Base-by-base conservation (phyloP, 2,888 invertebrate species). In the Tenthredo amoena region DNA sequence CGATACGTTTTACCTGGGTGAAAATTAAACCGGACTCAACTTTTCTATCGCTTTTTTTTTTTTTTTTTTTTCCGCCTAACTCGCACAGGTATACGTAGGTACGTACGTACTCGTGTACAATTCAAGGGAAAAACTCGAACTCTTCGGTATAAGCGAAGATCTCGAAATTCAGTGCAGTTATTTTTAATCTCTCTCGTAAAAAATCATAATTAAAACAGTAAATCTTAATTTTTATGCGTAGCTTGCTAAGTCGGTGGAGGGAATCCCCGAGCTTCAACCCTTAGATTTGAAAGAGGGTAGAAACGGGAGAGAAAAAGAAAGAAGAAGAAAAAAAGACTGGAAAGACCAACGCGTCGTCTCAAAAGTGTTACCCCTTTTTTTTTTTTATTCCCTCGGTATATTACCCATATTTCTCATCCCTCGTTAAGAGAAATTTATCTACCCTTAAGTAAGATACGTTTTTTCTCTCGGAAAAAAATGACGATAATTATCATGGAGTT, bases 201-300 rank as follows among this genome's bases (percentile, higher is more conserved):
- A 55, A 77, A 77, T 34, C 18, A 77, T 77, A 77, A 77, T 55
- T 50, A 77, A 77, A 77, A 55, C 76, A 47, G 76, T 76, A 76
- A 76, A 40, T 76, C 76, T 47, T 76, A 50, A 76, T 76, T 76
- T 26, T 76, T 47, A 76, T 76, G 47, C 47, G 31, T 76, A 50
- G 43, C 76, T 76, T 47, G 40, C 18, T 76, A 40, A n/a, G 26
- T 47, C 10, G 47, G 26, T n/a, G 10, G 76, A 76, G 47, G 26
- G 40, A 50, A 76, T 74, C 47, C 47, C 21, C 71, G 71, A n/a
- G 71, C 71, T 40, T 72, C 2, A 5, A 9, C n/a, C 10, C 71
- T 34, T 15, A 40, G 71, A 40, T 37, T n/a, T 7, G 1, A 3
- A n/a, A 72, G 7, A n/a, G n/a, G 21, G 40, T 47, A 76, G 47